Percentiles rank a stretch among this genome's conserved stretches.
phyloP scores from a whole-genome alignment of 2,797 vertebrate species.

The Heterohyrax brucei region DNA sequence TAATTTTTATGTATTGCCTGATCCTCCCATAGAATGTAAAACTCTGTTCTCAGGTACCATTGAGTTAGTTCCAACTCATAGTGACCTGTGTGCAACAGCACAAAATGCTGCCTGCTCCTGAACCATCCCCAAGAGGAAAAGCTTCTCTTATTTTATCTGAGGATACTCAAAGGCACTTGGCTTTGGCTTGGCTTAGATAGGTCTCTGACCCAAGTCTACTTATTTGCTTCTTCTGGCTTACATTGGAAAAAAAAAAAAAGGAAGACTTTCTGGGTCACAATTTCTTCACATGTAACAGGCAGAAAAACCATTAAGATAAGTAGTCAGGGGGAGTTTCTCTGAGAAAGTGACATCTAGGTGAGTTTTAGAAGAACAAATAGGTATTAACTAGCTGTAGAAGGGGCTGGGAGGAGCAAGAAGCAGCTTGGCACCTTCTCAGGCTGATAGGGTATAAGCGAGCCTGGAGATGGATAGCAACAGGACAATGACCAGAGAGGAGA shows the following conservation, averaged over 20 bases:
- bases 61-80: too few species aligned
- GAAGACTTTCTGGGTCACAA: neutral
- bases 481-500: neutral
- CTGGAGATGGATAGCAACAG: neutral
- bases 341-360: neutral
- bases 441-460: neutral
- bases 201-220: neutral
- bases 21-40: neutral
- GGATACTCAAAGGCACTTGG: too few species aligned
- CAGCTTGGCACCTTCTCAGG: neutral
- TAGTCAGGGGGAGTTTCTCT: neutral
- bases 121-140: neutral
- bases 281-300: neutral
- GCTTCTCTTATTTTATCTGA: constrained; percentile 9
- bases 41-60: too few species aligned
- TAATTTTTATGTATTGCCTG: neutral
- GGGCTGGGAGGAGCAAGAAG: neutral
- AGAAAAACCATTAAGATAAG: neutral
- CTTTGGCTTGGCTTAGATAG: neutral
- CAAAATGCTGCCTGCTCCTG: too few species aligned
- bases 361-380: neutral
- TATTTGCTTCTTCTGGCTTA: neutral
- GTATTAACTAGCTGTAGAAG: neutral
- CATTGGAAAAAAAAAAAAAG: neutral
- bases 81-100: too few species aligned